Evolutionary conservation across 2,797 vertebrate genomes (phyloP).

Genomic region (Rhynchonycteris naso): DNA sequence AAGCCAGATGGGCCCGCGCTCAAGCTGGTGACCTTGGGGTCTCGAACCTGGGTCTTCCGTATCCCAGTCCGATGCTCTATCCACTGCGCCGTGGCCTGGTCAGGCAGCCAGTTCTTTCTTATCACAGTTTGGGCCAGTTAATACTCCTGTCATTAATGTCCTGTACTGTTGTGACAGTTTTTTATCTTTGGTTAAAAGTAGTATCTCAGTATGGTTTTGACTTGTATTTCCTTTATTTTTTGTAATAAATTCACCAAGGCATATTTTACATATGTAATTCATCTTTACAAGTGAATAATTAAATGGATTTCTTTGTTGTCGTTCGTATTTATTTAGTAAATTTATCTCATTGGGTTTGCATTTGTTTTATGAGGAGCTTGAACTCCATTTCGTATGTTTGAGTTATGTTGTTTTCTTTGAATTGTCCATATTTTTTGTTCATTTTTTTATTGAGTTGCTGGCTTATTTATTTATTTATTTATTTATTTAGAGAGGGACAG

Average conservation of each 20-base stretch:
- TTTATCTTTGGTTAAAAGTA: neutral
- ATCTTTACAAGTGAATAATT: neutral
- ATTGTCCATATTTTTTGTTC: neutral
- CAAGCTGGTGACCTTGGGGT: no score
- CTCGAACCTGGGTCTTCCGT: no score
- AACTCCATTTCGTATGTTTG: constrained; percentile 17
- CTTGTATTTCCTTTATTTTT: constrained; percentile 18
- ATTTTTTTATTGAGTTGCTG: neutral
- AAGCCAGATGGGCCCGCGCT: no score
- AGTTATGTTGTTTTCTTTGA: constrained; percentile 17
- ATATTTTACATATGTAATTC: constrained; percentile 40
- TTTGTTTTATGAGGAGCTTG: constrained; percentile 34
- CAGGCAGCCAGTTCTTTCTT: constrained; percentile 24
- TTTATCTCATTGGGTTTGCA: constrained; percentile 11
- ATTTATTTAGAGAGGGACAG: no score
- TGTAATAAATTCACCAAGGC: neutral
- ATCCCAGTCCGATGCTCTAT: no score
- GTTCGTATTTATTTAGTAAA: neutral
- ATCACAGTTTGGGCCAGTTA: neutral
- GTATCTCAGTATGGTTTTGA: neutral
- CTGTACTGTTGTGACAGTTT: neutral
- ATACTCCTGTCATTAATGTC: neutral
- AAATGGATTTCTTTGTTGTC: neutral
- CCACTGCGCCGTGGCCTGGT: no score
- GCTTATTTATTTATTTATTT: no score